Percentiles rank a stretch among this genome's conserved stretches.
These are phyloP conservation scores for Andrena marginata DNA, from an alignment of 2,888 invertebrate genomes.

Conservation along the genomic window DNA sequence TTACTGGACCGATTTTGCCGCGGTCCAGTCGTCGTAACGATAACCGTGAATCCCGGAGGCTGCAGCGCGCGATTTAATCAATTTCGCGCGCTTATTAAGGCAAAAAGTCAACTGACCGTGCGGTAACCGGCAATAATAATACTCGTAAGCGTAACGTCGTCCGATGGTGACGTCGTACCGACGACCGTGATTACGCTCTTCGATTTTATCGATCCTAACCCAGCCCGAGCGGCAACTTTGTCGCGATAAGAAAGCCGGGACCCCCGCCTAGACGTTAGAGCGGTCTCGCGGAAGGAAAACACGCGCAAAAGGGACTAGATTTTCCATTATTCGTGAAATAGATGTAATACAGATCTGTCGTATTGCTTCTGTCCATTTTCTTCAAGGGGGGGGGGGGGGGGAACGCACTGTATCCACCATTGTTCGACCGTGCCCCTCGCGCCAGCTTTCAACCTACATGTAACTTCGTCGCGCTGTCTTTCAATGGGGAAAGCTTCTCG, in stretches of 20 bases:
- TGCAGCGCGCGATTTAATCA: background rate
- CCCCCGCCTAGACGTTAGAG: background rate
- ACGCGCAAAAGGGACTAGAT: conserved; percentile 22
- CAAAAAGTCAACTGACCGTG: background rate
- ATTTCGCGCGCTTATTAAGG: conserved; percentile 35
- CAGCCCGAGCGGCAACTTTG: conserved; percentile 14
- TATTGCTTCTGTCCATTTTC: conserved; percentile 36
- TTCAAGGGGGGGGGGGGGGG: conserved; percentile 8
- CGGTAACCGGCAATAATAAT: conserved; percentile 29
- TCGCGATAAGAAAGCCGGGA: conserved; percentile 20
- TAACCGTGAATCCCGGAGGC: background rate
- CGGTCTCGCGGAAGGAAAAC: conserved; percentile 25
- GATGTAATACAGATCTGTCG: conserved; percentile 52
- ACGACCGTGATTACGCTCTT: conserved; percentile 16
- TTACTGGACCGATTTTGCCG: conserved; percentile 12
- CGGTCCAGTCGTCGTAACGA: background rate
- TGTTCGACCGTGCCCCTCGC: conserved; percentile 38
- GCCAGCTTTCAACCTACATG: conserved; percentile 31
- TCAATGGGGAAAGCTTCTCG: conserved; percentile 52
- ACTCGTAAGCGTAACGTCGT: conserved; percentile 30
- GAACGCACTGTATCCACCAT: conserved; percentile 31
- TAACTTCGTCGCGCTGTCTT: conserved; percentile 48
- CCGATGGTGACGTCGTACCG: background rate
- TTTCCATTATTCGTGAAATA: conserved; percentile 51
- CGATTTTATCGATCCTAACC: conserved; percentile 16